Evolutionary conservation across 2,113 vertebrate species (phyloP), one percentile per base, ranked within the genome.

Genomic region (Actenoides hombroni): DNA sequence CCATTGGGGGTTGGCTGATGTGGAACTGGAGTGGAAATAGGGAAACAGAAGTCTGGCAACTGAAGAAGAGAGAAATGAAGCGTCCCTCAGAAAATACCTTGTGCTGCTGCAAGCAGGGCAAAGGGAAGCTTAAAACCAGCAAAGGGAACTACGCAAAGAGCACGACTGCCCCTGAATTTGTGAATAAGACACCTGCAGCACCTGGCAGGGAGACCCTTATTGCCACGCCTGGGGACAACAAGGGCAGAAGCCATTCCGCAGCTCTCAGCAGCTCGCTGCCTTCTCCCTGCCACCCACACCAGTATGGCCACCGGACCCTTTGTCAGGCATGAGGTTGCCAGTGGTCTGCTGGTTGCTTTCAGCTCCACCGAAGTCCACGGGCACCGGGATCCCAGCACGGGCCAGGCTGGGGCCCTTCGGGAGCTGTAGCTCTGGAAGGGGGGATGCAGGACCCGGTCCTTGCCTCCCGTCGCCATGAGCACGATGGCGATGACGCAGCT

Each of bases 321-420:
- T 2, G 0, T 1, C 13, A 1, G 37, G 39, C n/a, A 6, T 1
- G 25, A 39, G 59, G 85, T 33, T 13, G 33, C 14, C 56, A n/a
- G 35, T 1, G 4, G 16, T 8, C 53, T 53, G 44, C 42, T 9
- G 16, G 37, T 6, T 51, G 59, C 23, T 49, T 56, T 53, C 13
- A 7, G 3, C n/a, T 10, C 24, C 1, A 3, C 40, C 51, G 46
- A 44, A 17, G 76, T 2, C 18, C 0, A 0, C 0, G 0, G 79
- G 54, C 59, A 49, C 4, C 3, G 4, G 67, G 49, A 82, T 11
- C 16, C 48, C 68, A 7, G 19, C 11, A 1, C 1, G 0, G 33
- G 31, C 37, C 54, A 29, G 63, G 74, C 56, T 57, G 75, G 46
- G 61, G 49, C 51, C 56, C 28, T 8, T 5, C 2, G 7, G 77